phyloP scores from a whole-genome alignment of 2,797 vertebrate species.

The Fistularia commersonii region DNA sequence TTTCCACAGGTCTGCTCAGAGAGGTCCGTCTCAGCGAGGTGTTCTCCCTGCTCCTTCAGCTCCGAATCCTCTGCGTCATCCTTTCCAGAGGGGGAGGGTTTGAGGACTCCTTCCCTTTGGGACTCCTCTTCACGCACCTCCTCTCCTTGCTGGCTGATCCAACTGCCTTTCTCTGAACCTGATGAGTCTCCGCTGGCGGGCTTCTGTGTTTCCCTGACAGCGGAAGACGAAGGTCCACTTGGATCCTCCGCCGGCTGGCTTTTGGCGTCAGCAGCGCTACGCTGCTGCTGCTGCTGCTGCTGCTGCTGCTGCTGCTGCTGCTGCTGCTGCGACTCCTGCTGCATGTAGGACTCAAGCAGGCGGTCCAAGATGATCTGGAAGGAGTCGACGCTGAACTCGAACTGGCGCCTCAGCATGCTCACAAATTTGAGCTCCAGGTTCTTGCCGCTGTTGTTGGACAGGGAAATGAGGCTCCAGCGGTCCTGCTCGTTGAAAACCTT shows the following conservation, averaged over 20 bases:
- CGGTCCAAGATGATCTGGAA: slow-evolving; percentile 94
- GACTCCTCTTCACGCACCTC: slow-evolving; percentile 38
- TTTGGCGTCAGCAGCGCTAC: slow-evolving; percentile 40
- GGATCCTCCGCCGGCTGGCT: slow-evolving; percentile 36
- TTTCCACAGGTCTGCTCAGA: slow-evolving; percentile 22
- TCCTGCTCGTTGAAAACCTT: slow-evolving; percentile 91
- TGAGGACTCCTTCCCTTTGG: slow-evolving; percentile 34
- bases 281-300: too few relatives aligned
- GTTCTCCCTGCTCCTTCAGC: slow-evolving; percentile 29
- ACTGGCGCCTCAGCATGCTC: slow-evolving; percentile 85
- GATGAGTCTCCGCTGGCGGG: slow-evolving; percentile 13
- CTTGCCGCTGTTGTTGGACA: slow-evolving; percentile 96
- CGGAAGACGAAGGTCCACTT: slow-evolving; percentile 21
- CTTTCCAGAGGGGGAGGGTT: slow-evolving; percentile 23
- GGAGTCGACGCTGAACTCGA: slow-evolving; percentile 98
- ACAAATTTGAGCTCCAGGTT: slow-evolving; percentile 97
- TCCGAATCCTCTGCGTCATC: slow-evolving; percentile 26
- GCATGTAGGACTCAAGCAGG: slow-evolving; percentile 82
- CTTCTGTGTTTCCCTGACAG: slow-evolving; percentile 29
- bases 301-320: too few relatives aligned
- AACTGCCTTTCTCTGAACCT: slow-evolving; percentile 9
- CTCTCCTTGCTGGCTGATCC: slow-evolving; percentile 28
- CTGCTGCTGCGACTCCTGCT: slow-evolving; percentile 66
- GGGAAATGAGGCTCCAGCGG: slow-evolving; percentile 96
- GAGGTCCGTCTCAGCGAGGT: slow-evolving; percentile 10